phyloP scores from a whole-genome alignment of 2,797 vertebrate species.

The Enteromius paludinosus region DNA sequence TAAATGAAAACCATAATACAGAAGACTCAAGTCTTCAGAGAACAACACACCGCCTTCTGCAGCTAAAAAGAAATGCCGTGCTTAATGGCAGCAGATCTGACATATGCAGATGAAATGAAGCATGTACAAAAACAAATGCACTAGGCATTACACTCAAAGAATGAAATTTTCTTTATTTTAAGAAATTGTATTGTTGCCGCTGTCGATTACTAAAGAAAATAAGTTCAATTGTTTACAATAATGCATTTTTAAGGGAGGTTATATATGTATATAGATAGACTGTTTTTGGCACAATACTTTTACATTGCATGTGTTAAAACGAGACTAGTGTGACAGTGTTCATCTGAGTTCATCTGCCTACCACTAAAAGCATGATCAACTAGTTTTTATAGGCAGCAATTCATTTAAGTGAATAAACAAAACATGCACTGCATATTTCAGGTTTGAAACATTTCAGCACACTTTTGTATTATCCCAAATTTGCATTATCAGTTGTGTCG shows the following conservation, averaged over 20 bases:
- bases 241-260: neutral
- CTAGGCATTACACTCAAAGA: neutral
- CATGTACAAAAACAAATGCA: neutral
- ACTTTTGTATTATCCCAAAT: neutral
- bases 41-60: neutral
- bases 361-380: neutral
- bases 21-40: neutral
- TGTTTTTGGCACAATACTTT: neutral
- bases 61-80: conserved; percentile 13
- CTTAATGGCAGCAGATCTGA: conserved; percentile 16
- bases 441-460: neutral
- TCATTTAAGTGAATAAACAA: neutral
- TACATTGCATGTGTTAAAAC: neutral
- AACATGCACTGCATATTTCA: neutral
- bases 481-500: neutral
- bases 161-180: neutral
- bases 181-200: neutral
- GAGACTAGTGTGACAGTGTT: neutral
- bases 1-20: neutral
- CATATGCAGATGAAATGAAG: conserved; percentile 19
- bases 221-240: neutral
- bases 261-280: no score
- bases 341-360: neutral
- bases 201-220: neutral
- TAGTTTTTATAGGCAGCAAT: neutral